phyloP scores from a whole-genome alignment of 2,113 vertebrate species.

The Lepisosteus osseus region DNA sequence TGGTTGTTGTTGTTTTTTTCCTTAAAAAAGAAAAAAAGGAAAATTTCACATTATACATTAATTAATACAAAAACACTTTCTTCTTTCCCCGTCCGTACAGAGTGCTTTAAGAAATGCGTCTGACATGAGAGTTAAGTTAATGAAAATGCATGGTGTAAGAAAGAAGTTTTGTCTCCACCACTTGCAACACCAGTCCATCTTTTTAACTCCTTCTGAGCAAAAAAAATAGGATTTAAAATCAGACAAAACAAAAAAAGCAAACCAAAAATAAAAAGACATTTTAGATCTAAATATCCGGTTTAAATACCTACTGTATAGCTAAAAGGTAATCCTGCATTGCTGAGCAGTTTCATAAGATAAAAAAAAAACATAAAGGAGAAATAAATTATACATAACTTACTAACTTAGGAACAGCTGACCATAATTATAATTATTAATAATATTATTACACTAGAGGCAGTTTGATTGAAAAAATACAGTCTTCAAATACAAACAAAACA shows the following conservation, averaged over 20 bases:
- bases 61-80: slow-evolving; percentile 73
- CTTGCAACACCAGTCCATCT: slow-evolving; percentile 65
- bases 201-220: slow-evolving; percentile 70
- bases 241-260: slow-evolving; percentile 65
- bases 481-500: slow-evolving; percentile 84
- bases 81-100: slow-evolving; percentile 76
- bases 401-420: slow-evolving; percentile 91
- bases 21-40: slow-evolving; percentile 38
- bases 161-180: slow-evolving; percentile 38
- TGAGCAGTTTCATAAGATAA: slow-evolving; percentile 77
- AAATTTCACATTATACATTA: slow-evolving; percentile 82
- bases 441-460: slow-evolving; percentile 96
- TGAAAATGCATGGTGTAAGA: slow-evolving; percentile 64
- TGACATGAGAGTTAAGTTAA: slow-evolving; percentile 69
- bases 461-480: slow-evolving; percentile 89
- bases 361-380: slow-evolving; percentile 75
- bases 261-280: slow-evolving; percentile 61
- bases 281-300: slow-evolving; percentile 62
- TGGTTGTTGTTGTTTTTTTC: slow-evolving; percentile 54
- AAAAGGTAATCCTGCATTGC: slow-evolving; percentile 76
- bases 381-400: slow-evolving; percentile 99
- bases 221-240: slow-evolving; percentile 67
- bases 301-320: slow-evolving; percentile 80
- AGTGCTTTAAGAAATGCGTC: slow-evolving; percentile 89
- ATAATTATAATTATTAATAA: slow-evolving; percentile 89